Percentiles rank a stretch among this genome's conserved stretches.
Evolutionary conservation across 2,888 invertebrate genomes (phyloP).

Genomic region (Aphidoletes aphidimyza): DNA sequence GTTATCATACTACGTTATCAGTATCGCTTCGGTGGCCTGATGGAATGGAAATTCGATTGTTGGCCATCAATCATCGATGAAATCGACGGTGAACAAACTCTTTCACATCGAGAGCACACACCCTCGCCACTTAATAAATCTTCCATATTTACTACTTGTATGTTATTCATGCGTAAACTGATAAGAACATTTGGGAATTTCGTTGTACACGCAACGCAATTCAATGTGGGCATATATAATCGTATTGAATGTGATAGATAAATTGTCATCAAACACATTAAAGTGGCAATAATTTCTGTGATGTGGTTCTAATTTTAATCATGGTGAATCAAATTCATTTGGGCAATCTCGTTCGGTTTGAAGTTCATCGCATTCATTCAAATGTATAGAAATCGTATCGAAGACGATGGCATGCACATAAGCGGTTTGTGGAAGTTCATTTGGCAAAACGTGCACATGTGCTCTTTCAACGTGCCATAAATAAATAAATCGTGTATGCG

Average conservation of each 20-base stretch:
- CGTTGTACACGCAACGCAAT: background rate
- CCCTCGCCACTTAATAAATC: background rate
- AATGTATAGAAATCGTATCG: background rate
- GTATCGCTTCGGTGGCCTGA: background rate
- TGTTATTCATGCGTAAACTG: conserved; percentile 41
- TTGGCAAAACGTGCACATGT: conserved; percentile 13
- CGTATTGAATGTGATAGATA: background rate
- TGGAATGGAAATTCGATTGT: background rate
- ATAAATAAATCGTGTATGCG: conserved; percentile 11
- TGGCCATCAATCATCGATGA: conserved; percentile 26
- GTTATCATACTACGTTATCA: background rate
- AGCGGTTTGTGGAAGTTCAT: background rate
- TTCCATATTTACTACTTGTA: conserved; percentile 26
- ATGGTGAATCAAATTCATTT: conserved; percentile 31
- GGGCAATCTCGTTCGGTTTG: background rate
- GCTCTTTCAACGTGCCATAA: conserved; percentile 33
- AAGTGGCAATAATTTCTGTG: background rate
- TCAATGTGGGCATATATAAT: conserved; percentile 9
- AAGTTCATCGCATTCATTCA: background rate
- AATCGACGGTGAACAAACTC: conserved; percentile 11
- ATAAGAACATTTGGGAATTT: too few species aligned
- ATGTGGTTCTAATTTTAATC: background rate
- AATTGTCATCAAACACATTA: background rate
- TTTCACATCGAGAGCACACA: background rate
- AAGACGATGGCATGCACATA: background rate